Conservation (phyloP, 2,797 vertebrate species). For the Poecile montanus region DNA sequence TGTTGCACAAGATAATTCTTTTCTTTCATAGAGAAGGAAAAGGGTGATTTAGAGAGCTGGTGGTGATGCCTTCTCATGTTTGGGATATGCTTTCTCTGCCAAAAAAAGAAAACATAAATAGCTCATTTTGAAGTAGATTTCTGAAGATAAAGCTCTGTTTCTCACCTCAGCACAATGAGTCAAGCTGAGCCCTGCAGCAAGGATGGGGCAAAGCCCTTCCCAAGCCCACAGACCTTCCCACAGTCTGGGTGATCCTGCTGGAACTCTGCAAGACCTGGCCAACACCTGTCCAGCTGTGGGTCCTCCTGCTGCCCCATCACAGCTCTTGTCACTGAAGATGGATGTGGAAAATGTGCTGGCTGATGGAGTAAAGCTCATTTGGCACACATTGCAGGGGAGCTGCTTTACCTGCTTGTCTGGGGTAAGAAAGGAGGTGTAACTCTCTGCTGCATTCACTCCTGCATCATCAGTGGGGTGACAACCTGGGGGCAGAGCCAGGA, state of each 20-base stretch:
- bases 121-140: neutral
- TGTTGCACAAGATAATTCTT: neutral
- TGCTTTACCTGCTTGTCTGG: neutral
- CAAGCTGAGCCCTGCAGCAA: neutral
- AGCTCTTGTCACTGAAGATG: neutral
- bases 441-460: neutral
- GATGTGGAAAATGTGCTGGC: neutral
- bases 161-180: neutral
- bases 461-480: neutral
- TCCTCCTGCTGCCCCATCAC: neutral
- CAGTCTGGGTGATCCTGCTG: neutral
- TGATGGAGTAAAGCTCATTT: neutral
- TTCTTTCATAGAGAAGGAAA: neutral
- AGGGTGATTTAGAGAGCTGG: neutral
- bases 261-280: neutral
- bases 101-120: neutral
- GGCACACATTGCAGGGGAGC: neutral
- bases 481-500: neutral
- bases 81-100: neutral
- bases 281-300: neutral
- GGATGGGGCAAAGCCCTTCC: neutral
- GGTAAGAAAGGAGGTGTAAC: fast-evolving
- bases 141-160: neutral
- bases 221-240: neutral
- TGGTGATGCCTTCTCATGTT: neutral